phyloP scores from a whole-genome alignment of 2,888 invertebrate genomes.

The Pocota personata region DNA sequence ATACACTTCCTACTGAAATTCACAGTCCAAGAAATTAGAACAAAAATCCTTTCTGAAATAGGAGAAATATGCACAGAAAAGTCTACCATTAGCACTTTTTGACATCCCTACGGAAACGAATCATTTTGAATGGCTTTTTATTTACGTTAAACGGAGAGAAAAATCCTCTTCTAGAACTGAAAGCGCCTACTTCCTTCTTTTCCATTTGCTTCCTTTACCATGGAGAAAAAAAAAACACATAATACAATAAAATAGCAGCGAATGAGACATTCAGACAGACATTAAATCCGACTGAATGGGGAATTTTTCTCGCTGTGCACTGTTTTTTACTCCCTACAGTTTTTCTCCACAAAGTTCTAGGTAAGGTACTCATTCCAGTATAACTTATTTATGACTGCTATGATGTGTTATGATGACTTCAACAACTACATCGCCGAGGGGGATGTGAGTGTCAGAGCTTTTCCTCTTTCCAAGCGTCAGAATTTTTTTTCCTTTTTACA shows the following conservation, averaged over 20 bases:
- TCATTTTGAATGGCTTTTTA: slow-evolving; percentile 26
- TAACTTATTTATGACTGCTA: not conserved
- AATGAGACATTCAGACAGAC: not conserved
- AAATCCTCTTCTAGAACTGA: not conserved
- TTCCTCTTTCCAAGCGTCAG: not conserved
- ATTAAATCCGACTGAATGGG: not conserved
- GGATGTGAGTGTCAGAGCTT: not conserved
- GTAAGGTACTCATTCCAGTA: not conserved
- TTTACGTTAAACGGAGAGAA: slow-evolving; percentile 3
- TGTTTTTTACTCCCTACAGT: not conserved
- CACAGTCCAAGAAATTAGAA: slow-evolving; percentile 6
- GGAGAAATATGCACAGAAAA: not conserved
- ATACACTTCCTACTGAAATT: not conserved
- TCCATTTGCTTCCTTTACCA: not conserved
- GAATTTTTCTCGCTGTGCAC: not conserved
- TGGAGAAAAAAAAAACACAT: not conserved
- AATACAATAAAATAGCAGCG: slow-evolving; percentile 16
- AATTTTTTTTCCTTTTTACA: not conserved
- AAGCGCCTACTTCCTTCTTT: not conserved
- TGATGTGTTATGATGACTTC: slow-evolving; percentile 1
- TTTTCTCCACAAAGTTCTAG: not conserved
- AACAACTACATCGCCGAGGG: not conserved
- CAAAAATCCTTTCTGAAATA: not conserved
- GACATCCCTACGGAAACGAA: slow-evolving; percentile 35
- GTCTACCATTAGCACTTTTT: not conserved